Evolutionary conservation across 1,140 invertebrate species (phyloP).

Genomic region (Drosophila equinoxialis): DNA sequence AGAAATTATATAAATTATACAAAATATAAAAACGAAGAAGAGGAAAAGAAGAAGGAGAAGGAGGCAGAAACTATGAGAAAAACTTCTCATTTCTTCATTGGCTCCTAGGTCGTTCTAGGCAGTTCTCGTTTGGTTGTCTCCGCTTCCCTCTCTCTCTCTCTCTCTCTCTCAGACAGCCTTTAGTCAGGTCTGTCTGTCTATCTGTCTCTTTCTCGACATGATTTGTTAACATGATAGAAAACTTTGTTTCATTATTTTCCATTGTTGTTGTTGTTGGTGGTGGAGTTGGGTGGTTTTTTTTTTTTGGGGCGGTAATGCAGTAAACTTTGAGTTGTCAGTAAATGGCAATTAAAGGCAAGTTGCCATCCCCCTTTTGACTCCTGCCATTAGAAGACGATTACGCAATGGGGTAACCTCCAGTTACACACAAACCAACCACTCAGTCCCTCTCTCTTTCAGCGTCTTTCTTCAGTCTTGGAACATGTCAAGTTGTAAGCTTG

Average conservation of each 20-base stretch:
- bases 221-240: conserved; percentile 82
- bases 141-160: neutral
- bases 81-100: conserved; percentile 41
- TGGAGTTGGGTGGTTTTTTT: neutral
- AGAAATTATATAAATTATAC: conserved; percentile 81
- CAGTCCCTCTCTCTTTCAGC: neutral
- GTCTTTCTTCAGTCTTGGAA: conserved; percentile 27
- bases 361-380: neutral
- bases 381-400: conserved; percentile 31
- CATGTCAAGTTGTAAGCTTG: conserved; percentile 29
- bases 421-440: neutral
- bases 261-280: neutral
- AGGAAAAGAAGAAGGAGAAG: neutral
- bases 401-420: conserved; percentile 34
- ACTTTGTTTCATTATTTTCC: conserved; percentile 27
- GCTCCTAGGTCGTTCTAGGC: neutral
- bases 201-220: conserved; percentile 65
- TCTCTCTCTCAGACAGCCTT: neutral
- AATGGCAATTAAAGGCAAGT: conserved; percentile 16
- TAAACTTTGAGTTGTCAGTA: conserved; percentile 14
- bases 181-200: conserved; percentile 1
- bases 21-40: conserved; percentile 12
- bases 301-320: conserved; percentile 18
- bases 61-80: conserved; percentile 1
- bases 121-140: neutral